Evolutionary conservation across 2,888 invertebrate genomes (phyloP).

Genomic region (Syrphus vitripennis): DNA sequence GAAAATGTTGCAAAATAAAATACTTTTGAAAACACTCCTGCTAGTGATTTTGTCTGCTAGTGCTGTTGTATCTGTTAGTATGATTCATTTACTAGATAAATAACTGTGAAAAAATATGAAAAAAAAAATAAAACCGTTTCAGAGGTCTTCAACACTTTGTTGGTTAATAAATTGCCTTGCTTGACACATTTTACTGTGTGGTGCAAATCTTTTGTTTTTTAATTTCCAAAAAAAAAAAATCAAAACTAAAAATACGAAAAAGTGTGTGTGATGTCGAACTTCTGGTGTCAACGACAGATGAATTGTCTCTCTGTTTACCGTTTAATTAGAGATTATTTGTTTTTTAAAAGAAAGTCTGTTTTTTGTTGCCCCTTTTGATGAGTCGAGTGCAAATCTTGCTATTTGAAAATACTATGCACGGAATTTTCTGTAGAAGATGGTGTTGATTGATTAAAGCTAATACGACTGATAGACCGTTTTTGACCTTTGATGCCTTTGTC

Average conservation of each 20-base stretch:
- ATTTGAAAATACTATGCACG: slow-evolving; percentile 29
- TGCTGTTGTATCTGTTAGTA: slow-evolving; percentile 68
- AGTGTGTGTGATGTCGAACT: slow-evolving; percentile 47
- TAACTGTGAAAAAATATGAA: slow-evolving; percentile 28
- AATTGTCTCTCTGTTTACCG: background rate
- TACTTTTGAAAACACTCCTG: slow-evolving; percentile 42
- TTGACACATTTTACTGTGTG: slow-evolving; percentile 49
- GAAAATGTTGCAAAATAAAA: slow-evolving; percentile 50
- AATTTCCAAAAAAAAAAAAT: background rate
- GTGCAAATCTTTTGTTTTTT: slow-evolving; percentile 12
- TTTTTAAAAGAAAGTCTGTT: background rate
- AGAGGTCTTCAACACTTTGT: background rate
- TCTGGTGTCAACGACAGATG: slow-evolving; percentile 44
- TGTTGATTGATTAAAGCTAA: slow-evolving; percentile 68
- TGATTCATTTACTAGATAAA: slow-evolving; percentile 59
- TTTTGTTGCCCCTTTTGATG: slow-evolving; percentile 6
- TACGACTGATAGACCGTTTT: slow-evolving; percentile 55
- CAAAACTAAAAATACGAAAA: slow-evolving; percentile 43
- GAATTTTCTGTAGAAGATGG: slow-evolving; percentile 50
- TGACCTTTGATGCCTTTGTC: slow-evolving; percentile 42
- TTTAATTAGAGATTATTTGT: slow-evolving; percentile 9
- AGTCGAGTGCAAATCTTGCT: background rate
- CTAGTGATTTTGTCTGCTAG: slow-evolving; percentile 57
- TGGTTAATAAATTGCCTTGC: slow-evolving; percentile 20
- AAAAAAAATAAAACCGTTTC: background rate